Base-by-base conservation (phyloP, 2,888 invertebrate genomes). In the Strigamia transsilvanica region DNA sequence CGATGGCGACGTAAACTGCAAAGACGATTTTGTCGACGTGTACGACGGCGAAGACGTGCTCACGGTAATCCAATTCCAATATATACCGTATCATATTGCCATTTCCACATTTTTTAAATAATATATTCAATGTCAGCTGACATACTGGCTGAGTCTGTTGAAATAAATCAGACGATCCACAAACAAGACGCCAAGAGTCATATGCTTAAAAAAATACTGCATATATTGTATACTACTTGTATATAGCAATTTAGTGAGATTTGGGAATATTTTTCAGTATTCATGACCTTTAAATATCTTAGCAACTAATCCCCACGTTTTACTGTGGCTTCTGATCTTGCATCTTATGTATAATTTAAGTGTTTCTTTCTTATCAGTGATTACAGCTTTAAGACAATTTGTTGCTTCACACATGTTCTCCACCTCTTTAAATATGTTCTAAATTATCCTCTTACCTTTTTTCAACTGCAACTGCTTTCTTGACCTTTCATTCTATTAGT, bases 11-110 rank as follows among this genome's bases (percentile, higher is more conserved):
- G 84, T 84, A 27, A 84, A 83, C 42, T 86, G 86, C 38, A 83
- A 85, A 42, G 85, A 85, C 38, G 85, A 85, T 80, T 85, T 86
- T 80, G 83, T 86, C 3, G 85, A 85, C 13, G 84, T 86, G 32
- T 85, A 85, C 18, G 86, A 86, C 51, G 84, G 85, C 0, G 83
- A 84, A 9, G 84, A 79, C 2, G 83, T 82, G 10, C 15, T 83
- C 9, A 84, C 84, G 73, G 85, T 84, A 34, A 84, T 83, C 34
- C 12, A 13, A 21, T 32, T 32, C 77, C 21, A 13, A 21, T 23
- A 21, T 13, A 15, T 77, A 21, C n/a, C 27, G 27, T 27, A 27
- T 27, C 3, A 27, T 27, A 27, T 27, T 27, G 27, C 27, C 27
- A 27, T 27, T 27, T 27, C 3, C 27, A 27, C 27, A 27, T 4